These are phyloP conservation scores for Eclectus roratus DNA, from an alignment of 2,113 vertebrate species.

Conservation along the genomic window DNA sequence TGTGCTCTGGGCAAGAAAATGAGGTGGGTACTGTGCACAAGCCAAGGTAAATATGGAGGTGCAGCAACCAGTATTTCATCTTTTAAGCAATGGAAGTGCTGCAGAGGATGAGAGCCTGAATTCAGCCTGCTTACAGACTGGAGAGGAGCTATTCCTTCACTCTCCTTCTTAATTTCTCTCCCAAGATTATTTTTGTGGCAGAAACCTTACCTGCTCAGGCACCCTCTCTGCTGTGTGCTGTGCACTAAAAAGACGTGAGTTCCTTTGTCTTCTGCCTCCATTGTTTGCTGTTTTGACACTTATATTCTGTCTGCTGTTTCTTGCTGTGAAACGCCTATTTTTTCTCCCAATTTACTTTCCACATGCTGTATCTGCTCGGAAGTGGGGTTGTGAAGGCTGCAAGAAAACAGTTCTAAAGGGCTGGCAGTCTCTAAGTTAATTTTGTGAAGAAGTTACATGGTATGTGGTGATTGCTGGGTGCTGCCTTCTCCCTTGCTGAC, in stretches of 20 bases:
- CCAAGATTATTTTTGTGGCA: not conserved
- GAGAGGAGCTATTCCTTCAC: not conserved
- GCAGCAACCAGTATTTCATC: not conserved
- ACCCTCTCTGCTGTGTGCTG: not conserved
- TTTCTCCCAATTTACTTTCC: not conserved
- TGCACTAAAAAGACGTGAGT: rapidly evolving
- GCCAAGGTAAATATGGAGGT: not conserved
- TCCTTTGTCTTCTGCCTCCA: not conserved
- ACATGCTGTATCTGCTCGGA: not conserved
- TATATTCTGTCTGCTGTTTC: not conserved
- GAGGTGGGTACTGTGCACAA: slow-evolving; percentile 2
- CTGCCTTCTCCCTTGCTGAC: not conserved
- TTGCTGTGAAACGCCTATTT: not conserved
- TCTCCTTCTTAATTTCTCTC: not conserved
- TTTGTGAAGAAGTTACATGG: not conserved
- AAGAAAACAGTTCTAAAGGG: not conserved
- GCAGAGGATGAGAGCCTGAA: rapidly evolving
- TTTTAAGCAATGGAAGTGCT: not conserved
- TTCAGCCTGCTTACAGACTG: not conserved
- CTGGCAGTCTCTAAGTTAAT: not conserved
- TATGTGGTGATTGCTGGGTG: not conserved
- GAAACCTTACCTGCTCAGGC: not conserved
- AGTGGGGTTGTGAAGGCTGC: not conserved
- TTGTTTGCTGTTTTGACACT: not conserved
- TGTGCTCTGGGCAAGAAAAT: slow-evolving; percentile 21